Evolutionary conservation across 2,888 invertebrate species (phyloP).

Genomic region (Polydesmus complanatus): DNA sequence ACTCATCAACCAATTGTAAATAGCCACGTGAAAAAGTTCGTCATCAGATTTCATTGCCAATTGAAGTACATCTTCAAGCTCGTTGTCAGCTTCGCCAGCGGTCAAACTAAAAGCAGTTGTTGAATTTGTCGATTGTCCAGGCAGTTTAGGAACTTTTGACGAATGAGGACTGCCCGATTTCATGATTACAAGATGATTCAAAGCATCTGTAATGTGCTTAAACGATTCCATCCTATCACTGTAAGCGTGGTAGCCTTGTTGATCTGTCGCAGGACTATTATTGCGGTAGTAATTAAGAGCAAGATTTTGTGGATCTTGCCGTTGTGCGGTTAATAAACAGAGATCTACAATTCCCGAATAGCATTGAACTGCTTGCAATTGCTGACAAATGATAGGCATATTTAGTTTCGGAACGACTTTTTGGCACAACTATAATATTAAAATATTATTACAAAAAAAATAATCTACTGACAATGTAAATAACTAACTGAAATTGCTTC

Average conservation of each 20-base stretch:
- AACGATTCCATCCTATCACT: slow-evolving; percentile 73
- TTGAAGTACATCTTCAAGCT: slow-evolving; percentile 36
- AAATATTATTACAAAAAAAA: not conserved
- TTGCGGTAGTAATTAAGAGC: slow-evolving; percentile 77
- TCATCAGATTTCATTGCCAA: slow-evolving; percentile 45
- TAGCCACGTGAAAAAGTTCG: slow-evolving; percentile 74
- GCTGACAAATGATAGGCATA: slow-evolving; percentile 66
- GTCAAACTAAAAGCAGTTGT: slow-evolving; percentile 29
- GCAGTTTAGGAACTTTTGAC: slow-evolving; percentile 32
- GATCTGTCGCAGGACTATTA: slow-evolving; percentile 65
- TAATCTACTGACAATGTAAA: not conserved
- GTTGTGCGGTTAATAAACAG: slow-evolving; percentile 65
- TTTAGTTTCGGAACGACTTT: slow-evolving; percentile 78
- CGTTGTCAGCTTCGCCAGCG: slow-evolving; percentile 23
- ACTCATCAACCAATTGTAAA: slow-evolving; percentile 82
- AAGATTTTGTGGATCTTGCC: slow-evolving; percentile 75
- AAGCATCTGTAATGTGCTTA: slow-evolving; percentile 63
- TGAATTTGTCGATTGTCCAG: slow-evolving; percentile 31
- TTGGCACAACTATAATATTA: slow-evolving; percentile 53
- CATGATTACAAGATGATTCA: slow-evolving; percentile 31
- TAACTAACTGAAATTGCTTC: slow-evolving; percentile 49
- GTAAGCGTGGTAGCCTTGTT: slow-evolving; percentile 63
- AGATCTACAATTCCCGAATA: slow-evolving; percentile 81
- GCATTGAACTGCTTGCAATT: slow-evolving; percentile 59
- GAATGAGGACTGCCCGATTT: slow-evolving; percentile 31